Percentiles rank a stretch among this genome's conserved stretches.
phyloP scores from a whole-genome alignment of 1,140 invertebrate genomes.

The Danaus plexippus region DNA sequence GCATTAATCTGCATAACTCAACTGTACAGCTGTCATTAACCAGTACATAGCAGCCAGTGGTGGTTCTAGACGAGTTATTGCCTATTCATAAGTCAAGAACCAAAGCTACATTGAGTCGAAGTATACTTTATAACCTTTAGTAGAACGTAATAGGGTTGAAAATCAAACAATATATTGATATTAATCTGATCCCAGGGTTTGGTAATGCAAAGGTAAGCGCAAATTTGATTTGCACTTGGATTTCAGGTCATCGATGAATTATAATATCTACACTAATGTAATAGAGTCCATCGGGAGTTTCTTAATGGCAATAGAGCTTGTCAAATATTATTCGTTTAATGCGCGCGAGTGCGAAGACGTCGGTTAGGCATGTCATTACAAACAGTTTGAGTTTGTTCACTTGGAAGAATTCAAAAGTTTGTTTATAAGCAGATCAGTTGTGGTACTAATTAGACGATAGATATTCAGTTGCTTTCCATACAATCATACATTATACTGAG shows the following conservation, averaged over 20 bases:
- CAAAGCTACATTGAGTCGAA: not conserved
- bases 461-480: too few relatives aligned
- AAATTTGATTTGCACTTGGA: slow-evolving; percentile 17
- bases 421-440: slow-evolving; percentile 1
- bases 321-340: slow-evolving; percentile 35
- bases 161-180: slow-evolving; percentile 15
- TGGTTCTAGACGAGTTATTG: slow-evolving; percentile 52
- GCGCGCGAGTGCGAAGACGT: slow-evolving; percentile 31
- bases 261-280: not conserved
- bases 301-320: not conserved
- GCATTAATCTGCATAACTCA: slow-evolving; percentile 54
- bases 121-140: too few relatives aligned
- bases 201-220: slow-evolving; percentile 19
- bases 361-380: slow-evolving; percentile 41
- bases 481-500: too few relatives aligned
- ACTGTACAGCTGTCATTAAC: slow-evolving; percentile 56
- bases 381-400: slow-evolving; percentile 40
- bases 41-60: slow-evolving; percentile 36
- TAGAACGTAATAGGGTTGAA: not conserved
- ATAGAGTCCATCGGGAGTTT: slow-evolving; percentile 6
- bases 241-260: slow-evolving; percentile 3
- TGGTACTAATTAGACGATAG: too few relatives aligned
- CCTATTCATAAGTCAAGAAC: slow-evolving; percentile 45
- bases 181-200: not conserved
- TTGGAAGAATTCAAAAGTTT: slow-evolving; percentile 30